Percentiles rank a stretch among this genome's conserved stretches.
Evolutionary conservation across 2,113 vertebrate genomes (phyloP).

Genomic region (Eidolon helvum): DNA sequence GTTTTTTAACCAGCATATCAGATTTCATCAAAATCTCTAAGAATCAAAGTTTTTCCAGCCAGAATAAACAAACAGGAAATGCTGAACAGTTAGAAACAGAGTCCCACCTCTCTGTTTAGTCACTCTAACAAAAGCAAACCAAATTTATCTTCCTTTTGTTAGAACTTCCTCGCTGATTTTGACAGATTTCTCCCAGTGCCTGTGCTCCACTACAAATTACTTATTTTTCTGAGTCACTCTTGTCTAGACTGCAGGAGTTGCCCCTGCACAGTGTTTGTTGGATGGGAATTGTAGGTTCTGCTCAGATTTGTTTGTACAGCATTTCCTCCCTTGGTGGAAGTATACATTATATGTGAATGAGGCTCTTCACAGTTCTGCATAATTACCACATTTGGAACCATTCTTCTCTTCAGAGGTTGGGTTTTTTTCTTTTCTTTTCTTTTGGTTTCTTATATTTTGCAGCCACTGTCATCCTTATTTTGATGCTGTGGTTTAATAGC

Average conservation of each 20-base stretch:
- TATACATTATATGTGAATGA: not conserved
- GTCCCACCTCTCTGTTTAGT: not conserved
- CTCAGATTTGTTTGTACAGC: conserved; percentile 55
- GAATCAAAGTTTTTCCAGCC: not conserved
- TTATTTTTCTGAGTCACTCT: not conserved
- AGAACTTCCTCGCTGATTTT: not conserved
- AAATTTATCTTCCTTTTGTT: conserved; percentile 32
- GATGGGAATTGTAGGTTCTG: conserved; percentile 22
- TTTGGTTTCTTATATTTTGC: conserved; percentile 58
- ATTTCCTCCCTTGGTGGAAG: conserved; percentile 23
- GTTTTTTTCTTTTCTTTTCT: not conserved
- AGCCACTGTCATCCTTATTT: conserved; percentile 50
- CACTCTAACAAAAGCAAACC: conserved; percentile 46
- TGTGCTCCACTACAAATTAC: not conserved
- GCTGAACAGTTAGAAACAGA: not conserved
- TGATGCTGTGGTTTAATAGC: conserved; percentile 63
- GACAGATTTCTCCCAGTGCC: not conserved
- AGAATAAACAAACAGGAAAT: conserved; percentile 34
- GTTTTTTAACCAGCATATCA: not conserved
- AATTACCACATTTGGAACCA: conserved; percentile 68
- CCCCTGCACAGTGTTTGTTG: not conserved
- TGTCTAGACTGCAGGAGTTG: not conserved
- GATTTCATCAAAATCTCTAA: not conserved
- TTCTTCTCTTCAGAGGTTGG: conserved; percentile 62
- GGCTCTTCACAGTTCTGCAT: not conserved